Percentiles rank a stretch among this genome's conserved stretches.
These are phyloP conservation scores for Chelonus formosanus DNA, from an alignment of 2,888 invertebrate species.

Conservation along the genomic window DNA sequence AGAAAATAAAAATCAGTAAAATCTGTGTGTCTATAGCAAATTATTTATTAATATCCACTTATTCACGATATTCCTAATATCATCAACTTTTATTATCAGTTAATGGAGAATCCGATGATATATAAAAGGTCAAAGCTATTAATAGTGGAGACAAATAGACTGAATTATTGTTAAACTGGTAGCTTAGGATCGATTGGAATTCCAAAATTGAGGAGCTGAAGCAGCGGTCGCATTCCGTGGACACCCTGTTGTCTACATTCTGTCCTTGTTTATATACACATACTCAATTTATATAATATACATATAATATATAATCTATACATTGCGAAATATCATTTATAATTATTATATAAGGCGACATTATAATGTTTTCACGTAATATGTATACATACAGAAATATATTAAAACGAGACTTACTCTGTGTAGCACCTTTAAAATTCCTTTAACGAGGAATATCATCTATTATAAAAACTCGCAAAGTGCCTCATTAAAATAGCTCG, in stretches of 20 bases:
- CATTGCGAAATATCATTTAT: no score
- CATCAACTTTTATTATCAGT: no score
- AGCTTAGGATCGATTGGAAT: slow-evolving; percentile 40
- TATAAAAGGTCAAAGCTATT: no score
- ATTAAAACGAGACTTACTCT: no score
- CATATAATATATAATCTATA: slow-evolving; percentile 3
- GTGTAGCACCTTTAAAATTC: slow-evolving; percentile 21
- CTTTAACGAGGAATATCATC: slow-evolving; percentile 33
- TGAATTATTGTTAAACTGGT: slow-evolving; percentile 28
- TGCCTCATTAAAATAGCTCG: slow-evolving; percentile 32
- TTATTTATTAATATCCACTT: no score
- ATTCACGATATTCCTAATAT: no score
- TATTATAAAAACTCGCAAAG: slow-evolving; percentile 31
- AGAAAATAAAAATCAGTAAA: no score
- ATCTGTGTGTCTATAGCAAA: no score
- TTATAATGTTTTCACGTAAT: no score
- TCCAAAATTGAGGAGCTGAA: slow-evolving; percentile 44
- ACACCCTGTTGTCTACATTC: slow-evolving; percentile 30
- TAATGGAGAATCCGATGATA: no score
- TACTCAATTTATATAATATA: slow-evolving; percentile 2
- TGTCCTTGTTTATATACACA: not conserved
- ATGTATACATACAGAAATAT: no score
- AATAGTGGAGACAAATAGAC: not conserved
- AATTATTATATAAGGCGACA: no score
- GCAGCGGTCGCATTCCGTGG: slow-evolving; percentile 43